Base-by-base conservation (phyloP, 2,888 invertebrate species). In the Matsumyia berberina region DNA sequence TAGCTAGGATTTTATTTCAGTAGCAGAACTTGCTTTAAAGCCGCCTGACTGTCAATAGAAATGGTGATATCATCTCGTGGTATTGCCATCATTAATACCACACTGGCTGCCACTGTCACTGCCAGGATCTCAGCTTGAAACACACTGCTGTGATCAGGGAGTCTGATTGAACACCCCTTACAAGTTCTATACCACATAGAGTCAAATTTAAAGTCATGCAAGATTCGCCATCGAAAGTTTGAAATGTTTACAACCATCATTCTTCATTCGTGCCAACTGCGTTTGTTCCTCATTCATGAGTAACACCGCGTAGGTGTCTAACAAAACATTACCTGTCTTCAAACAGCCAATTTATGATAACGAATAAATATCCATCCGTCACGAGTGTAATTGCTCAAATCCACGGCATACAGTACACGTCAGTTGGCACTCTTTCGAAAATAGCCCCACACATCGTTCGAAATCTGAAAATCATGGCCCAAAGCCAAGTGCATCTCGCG, bases 401-500 rank as follows among this genome's bases (percentile, higher is more conserved):
- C 31, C 19, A 44, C 33, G 19, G 17, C 46, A 17, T 24, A 49
- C 5, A 55, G 17, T 19, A 60, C 44, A 35, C 49, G 51, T 70
- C 37, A 31, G 17, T 60, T 51, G 49, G 51, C 60, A 31, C 19
- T 24, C 11, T 46, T 60, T 60, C 35, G 9, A 31, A 69, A 69
- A 55, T 19, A 69, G 29, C 15, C 9, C 19, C 44, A 17, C 58
- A 64, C 31, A n/a, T n/a, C 15, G n/a, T 46, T 1, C 4, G 44
- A 51, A 2, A 31, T 55, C 5, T 12, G 29, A 64, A 31, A 39
- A 12, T 17, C 55, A 33, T 77, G 77, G 77, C 82, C 0, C 42
- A 53, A 24, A 24, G 70, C 82, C 82, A 82, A 82, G 44, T 72
- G 77, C 72, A 82, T 72, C 29, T 37, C n/a, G 53, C n/a, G 51